phyloP scores from a whole-genome alignment of 2,113 vertebrate genomes.

The Perognathus longimembris region DNA sequence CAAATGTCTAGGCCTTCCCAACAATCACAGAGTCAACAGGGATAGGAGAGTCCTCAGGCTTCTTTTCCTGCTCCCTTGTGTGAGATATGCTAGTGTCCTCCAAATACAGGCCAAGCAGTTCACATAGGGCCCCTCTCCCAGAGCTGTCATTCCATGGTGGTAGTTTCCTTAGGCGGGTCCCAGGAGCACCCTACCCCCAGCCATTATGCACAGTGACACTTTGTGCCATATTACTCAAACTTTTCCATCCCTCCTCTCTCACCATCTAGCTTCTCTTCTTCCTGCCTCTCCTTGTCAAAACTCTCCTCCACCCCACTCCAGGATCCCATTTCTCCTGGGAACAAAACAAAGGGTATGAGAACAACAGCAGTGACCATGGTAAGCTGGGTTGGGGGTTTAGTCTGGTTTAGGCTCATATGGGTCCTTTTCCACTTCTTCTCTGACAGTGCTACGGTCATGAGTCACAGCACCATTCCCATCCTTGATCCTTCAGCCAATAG shows the following conservation, averaged over 20 bases:
- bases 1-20: background rate
- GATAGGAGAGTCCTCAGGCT: accelerated
- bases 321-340: background rate
- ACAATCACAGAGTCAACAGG: accelerated
- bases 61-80: background rate
- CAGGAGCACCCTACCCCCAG: background rate
- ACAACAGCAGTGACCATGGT: background rate
- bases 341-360: background rate
- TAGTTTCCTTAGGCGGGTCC: background rate
- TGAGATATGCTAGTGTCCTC: background rate
- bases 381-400: background rate
- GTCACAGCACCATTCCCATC: accelerated
- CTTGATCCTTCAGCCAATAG: background rate
- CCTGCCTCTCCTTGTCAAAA: background rate
- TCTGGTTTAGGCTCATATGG: background rate
- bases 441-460: background rate
- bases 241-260: background rate
- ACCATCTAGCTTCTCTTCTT: background rate
- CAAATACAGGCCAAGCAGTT: background rate
- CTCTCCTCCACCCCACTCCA: background rate
- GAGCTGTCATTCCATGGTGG: background rate
- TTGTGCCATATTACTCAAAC: no score
- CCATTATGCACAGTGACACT: no score
- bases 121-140: background rate
- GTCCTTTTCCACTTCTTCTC: no score